These are phyloP conservation scores for Drosophila trapezifrons DNA, from an alignment of 1,140 invertebrate species.

Conservation along the genomic window DNA sequence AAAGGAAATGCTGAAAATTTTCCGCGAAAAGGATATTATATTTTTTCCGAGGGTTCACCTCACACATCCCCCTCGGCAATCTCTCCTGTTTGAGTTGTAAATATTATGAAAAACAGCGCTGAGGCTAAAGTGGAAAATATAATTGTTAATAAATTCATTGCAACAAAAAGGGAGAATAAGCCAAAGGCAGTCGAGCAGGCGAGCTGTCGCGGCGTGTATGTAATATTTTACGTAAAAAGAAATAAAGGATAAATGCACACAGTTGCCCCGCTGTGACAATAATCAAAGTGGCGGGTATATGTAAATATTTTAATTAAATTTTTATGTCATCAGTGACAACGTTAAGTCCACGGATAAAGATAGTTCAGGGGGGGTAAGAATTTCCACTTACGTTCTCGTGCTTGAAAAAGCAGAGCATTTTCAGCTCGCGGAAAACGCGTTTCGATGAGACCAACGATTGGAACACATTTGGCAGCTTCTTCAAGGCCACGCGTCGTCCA, in stretches of 20 bases:
- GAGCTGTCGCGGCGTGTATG: slow-evolving; percentile 43
- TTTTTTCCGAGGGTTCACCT: background rate
- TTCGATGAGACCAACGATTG: slow-evolving; percentile 99
- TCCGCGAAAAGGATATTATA: slow-evolving; percentile 21
- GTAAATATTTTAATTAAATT: slow-evolving; percentile 71
- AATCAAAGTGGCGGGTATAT: slow-evolving; percentile 34
- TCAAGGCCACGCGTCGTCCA: slow-evolving; percentile 97
- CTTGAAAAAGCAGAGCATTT: slow-evolving; percentile 99
- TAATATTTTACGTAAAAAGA: slow-evolving; percentile 48
- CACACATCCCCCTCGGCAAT: background rate
- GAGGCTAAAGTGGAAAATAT: slow-evolving; percentile 48
- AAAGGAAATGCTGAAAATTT: slow-evolving; percentile 12
- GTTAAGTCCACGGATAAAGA: slow-evolving; percentile 16
- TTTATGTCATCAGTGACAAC: slow-evolving; percentile 53
- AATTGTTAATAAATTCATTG: slow-evolving; percentile 66
- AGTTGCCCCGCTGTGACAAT: slow-evolving; percentile 22
- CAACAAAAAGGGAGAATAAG: slow-evolving; percentile 16
- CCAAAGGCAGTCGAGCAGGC: slow-evolving; percentile 20
- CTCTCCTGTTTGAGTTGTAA: slow-evolving; percentile 44
- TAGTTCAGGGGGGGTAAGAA: slow-evolving; percentile 1
- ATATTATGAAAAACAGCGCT: slow-evolving; percentile 43
- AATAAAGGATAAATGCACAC: slow-evolving; percentile 29
- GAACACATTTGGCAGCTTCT: slow-evolving; percentile 99
- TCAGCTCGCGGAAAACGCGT: slow-evolving; percentile 98
- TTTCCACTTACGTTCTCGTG: slow-evolving; percentile 95